Base-by-base conservation (phyloP, 30 jellyfish, hydroid and myxozoan species). In the Aurelia sp. region DNA sequence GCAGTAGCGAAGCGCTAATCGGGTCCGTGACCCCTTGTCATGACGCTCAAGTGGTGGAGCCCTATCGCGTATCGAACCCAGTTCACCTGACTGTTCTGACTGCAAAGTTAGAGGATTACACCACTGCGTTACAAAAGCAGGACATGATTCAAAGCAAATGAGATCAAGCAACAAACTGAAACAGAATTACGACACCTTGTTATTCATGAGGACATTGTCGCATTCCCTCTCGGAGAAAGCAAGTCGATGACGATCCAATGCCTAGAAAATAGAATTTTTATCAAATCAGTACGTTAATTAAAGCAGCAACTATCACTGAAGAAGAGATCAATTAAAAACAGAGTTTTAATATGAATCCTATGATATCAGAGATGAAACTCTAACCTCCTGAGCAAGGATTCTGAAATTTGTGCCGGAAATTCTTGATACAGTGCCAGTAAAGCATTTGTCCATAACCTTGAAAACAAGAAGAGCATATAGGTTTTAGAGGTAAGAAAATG, bases 161-260 rank as follows among this genome's bases (percentile, higher is more conserved):
- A 27, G 33, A 27, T 27, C 1, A 27, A 27, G 33, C 2, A 27
- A 27, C n/a, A 27, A 27, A 27, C 33, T 27, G 33, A 27, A 2
- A 2, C 33, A 27, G 2, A 27, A 0, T 27, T 27, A 27, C 1
- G 33, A 1, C 17, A 89, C 97, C 94, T 90, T 90, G 91, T 82
- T 90, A 55, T 90, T 90, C 88, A 90, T 90, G 35, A 90, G 88
- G 30, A 90, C 85, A 62, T 90, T 90, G 88, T 90, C 97, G 30
- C 95, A 90, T 67, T 90, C 97, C 62, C 97, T 70, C 52, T 90
- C 97, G 0, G 97, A 90, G 63, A 90, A 90, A 3, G 97, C 97
- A 63, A 90, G 80, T 15, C 95, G 97, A 77, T 90, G 97, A 5
- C 97, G 94, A 76, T 90, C 97, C 13, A 82, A 63, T 21, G 97